Base-by-base conservation (phyloP, 2,113 vertebrate genomes). In the Polyodon spathula region DNA sequence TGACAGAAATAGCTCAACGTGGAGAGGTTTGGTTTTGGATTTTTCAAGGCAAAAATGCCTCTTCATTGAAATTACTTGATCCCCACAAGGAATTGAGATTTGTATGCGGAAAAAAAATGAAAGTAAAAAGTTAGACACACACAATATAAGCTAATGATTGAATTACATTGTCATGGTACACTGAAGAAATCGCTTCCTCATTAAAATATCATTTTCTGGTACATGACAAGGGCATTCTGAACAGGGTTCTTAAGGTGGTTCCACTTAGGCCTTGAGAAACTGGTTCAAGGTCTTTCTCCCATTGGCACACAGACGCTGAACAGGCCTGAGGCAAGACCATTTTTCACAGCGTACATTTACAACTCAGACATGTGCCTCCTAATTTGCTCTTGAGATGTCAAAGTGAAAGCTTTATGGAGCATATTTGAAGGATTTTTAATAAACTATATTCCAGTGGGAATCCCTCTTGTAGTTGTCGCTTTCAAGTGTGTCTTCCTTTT, bases 201-300 rank as follows among this genome's bases (percentile, higher is more conserved):
- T 39, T 58, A 65, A 15, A 63, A 50, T 54, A 59, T 1, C 0
- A 1, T 63, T 58, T 37, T 60, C 42, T 0, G 2, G 17, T 6
- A 1, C 39, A 7, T 9, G 40, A 67, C 58, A 73, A 72, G 71
- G 66, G 59, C 66, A 40, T 0, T 0, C 38, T 42, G 38, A 59
- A 46, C 39, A 46, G 56, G 62, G 10, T 58, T 69, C 42, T 68
- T 10, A 16, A 3, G 0, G n/a, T 52, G 54, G 4, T 55, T n/a
- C 58, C 52, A 38, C 43, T 48, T 39, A 54, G 68, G 27, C 57
- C 27, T 66, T 63, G 54, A 43, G 58, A 55, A 59, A 40, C 60
- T 73, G 70, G 40, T 68, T 79, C 73, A 77, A 74, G 75, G 73
- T 60, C 62, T 56, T 59, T 62, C 73, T 42, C 14, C n/a, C 14